These are phyloP conservation scores for Meteorus colon DNA, from an alignment of 2,888 invertebrate species.

Conservation along the genomic window DNA sequence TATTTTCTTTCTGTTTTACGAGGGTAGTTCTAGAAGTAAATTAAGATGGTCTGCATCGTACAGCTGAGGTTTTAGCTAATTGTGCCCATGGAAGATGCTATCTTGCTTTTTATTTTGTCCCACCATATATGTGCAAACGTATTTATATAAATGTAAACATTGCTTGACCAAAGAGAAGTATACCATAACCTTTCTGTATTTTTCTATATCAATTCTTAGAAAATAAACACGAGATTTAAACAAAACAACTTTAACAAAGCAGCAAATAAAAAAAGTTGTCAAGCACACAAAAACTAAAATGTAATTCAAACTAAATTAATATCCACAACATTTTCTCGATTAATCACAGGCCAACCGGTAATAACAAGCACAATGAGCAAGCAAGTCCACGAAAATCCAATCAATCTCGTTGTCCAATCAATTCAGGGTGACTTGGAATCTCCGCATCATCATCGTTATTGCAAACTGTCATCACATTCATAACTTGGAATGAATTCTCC, in stretches of 20 bases:
- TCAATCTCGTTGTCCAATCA: too few species aligned
- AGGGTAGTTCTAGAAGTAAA: slow-evolving; percentile 54
- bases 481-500: too few species aligned
- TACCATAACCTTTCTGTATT: background rate
- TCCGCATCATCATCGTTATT: too few species aligned
- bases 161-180: background rate
- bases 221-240: background rate
- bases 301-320: too few species aligned
- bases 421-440: too few species aligned
- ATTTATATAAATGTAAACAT: background rate
- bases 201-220: slow-evolving; percentile 36
- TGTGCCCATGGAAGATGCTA: slow-evolving; percentile 50
- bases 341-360: background rate
- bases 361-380: too few species aligned
- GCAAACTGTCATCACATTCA: too few species aligned
- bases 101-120: slow-evolving; percentile 50
- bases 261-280: too few species aligned
- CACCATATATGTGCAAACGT: slow-evolving; percentile 23
- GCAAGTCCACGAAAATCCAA: too few species aligned
- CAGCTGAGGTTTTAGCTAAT: slow-evolving; percentile 55
- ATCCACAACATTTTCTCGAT: slow-evolving; percentile 22
- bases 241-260: too few species aligned
- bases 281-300: too few species aligned
- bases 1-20: slow-evolving; percentile 51
- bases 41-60: slow-evolving; percentile 46